A percentile compares a stretch with the other conserved stretches of the same genome.
These are phyloP conservation scores for Rhopalosiphum maidis DNA, from an alignment of 1,140 invertebrate genomes.

Conservation along the genomic window DNA sequence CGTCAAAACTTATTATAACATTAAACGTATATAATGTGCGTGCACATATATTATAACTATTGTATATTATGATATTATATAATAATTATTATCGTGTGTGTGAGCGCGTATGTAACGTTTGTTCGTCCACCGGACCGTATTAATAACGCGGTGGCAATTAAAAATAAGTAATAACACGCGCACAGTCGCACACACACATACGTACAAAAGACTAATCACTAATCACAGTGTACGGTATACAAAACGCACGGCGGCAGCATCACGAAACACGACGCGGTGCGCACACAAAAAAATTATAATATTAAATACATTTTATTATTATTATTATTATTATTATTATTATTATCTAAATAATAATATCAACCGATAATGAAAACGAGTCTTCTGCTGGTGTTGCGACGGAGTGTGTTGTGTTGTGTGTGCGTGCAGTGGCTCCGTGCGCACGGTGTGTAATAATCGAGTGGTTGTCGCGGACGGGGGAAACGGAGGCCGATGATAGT, in stretches of 20 bases:
- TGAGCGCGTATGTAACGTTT: not conserved
- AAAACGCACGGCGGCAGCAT: not conserved
- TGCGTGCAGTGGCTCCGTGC: not conserved
- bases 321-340: not conserved
- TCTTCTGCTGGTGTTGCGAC: not conserved
- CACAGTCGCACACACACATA: not conserved
- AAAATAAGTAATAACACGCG: not conserved
- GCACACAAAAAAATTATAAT: not conserved
- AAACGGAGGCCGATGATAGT: not conserved
- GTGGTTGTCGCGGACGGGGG: not conserved
- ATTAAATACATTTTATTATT: constrained; percentile 5
- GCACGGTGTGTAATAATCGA: not conserved
- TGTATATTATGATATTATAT: not conserved
- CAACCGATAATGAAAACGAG: constrained; percentile 14
- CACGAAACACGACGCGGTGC: not conserved
- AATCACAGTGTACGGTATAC: not conserved
- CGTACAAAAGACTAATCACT: not conserved
- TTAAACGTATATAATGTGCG: not conserved
- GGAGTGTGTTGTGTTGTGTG: not conserved
- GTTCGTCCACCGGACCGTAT: not conserved
- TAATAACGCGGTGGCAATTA: not conserved
- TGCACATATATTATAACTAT: not conserved
- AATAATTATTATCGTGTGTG: not conserved
- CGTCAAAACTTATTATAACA: not conserved
- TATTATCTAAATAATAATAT: constrained; percentile 17